Conservation (phyloP, 2,888 invertebrate genomes). For the Neoitamus cyanurus region DNA sequence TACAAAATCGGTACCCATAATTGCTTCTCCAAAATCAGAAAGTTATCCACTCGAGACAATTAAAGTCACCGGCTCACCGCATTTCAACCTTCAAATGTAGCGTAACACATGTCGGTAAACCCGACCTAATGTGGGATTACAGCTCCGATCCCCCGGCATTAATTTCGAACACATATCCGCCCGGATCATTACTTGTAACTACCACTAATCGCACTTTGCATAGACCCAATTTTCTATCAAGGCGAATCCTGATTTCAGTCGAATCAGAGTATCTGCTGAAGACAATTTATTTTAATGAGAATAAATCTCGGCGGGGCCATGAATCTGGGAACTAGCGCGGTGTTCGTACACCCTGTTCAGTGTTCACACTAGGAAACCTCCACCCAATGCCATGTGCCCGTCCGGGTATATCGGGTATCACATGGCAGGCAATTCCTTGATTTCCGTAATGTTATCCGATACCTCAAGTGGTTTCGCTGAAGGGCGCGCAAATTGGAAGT, state of each 20-base stretch:
- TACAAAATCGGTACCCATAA: neutral
- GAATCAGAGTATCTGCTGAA: slow-evolving; percentile 27
- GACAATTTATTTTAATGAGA: slow-evolving; percentile 41
- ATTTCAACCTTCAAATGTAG: neutral
- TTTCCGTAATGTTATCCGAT: slow-evolving; percentile 27
- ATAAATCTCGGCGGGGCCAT: slow-evolving; percentile 27
- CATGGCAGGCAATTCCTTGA: slow-evolving; percentile 19
- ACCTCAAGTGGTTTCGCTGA: slow-evolving; percentile 15
- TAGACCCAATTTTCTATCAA: slow-evolving; percentile 28
- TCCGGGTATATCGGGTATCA: neutral
- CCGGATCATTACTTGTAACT: neutral
- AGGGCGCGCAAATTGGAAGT: slow-evolving; percentile 30
- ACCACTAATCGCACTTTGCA: slow-evolving; percentile 37
- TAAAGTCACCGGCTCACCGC: neutral
- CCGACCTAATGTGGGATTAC: slow-evolving; percentile 9
- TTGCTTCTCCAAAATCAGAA: neutral
- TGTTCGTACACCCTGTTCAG: neutral
- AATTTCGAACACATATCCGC: slow-evolving; percentile 15
- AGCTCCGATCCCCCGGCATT: slow-evolving; percentile 1
- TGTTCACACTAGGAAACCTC: neutral
- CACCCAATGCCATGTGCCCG: neutral
- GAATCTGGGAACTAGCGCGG: neutral
- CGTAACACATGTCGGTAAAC: slow-evolving; percentile 8
- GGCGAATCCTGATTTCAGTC: slow-evolving; percentile 13
- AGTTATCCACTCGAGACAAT: neutral